Evolutionary conservation across 2,888 invertebrate species (phyloP).

Genomic region (Lathronympha strigana): DNA sequence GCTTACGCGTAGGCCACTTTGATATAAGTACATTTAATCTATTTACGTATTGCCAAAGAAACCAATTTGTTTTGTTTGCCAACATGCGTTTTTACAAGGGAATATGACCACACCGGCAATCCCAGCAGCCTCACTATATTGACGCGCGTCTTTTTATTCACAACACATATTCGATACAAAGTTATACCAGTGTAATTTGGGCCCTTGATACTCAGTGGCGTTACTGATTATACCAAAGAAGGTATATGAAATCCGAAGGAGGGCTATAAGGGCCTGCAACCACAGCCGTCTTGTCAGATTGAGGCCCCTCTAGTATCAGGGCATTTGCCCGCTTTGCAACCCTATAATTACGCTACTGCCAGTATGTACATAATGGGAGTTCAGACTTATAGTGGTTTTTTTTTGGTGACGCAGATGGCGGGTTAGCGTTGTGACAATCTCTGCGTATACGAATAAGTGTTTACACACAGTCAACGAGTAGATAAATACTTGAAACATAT

Average conservation of each 20-base stretch:
- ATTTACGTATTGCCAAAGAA: neutral
- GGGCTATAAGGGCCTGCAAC: too few relatives aligned
- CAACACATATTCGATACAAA: neutral
- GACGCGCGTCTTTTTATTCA: neutral
- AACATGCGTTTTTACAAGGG: conserved; percentile 13
- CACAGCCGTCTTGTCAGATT: too few relatives aligned
- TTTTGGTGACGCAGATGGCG: neutral
- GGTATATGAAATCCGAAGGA: too few relatives aligned
- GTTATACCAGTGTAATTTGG: too few relatives aligned
- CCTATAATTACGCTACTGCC: too few relatives aligned
- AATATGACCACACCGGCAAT: conserved; percentile 23
- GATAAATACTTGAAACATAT: neutral
- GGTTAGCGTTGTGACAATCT: neutral
- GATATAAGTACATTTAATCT: too few relatives aligned
- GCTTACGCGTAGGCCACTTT: too few relatives aligned
- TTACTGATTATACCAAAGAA: too few relatives aligned
- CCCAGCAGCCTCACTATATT: conserved; percentile 5
- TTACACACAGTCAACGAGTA: neutral
- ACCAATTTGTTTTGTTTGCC: neutral
- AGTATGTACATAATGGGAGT: neutral
- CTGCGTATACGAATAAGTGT: too few relatives aligned
- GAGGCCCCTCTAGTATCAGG: too few relatives aligned
- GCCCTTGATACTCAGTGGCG: too few relatives aligned
- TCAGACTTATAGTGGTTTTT: neutral
- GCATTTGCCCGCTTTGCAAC: too few relatives aligned